Percentiles rank a stretch among this genome's conserved stretches.
phyloP scores from a whole-genome alignment of 2,113 vertebrate genomes.

The Hyperopisus bebe region DNA sequence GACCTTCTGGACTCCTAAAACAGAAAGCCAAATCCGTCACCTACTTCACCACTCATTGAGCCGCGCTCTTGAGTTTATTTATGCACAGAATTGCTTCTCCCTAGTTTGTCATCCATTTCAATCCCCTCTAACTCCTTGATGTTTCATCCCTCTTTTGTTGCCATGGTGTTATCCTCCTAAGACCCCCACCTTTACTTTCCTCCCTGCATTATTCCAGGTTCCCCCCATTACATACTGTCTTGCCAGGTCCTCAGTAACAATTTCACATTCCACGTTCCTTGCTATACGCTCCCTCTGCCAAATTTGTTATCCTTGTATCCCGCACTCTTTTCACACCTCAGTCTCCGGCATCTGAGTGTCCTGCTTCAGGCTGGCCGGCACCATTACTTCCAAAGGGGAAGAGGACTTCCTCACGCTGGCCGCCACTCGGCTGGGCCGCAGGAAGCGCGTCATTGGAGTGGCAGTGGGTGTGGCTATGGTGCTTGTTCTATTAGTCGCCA shows the following conservation, averaged over 20 bases:
- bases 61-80: not conserved
- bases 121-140: not conserved
- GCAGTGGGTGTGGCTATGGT: conserved; percentile 93
- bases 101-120: not conserved
- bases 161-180: not conserved
- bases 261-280: not conserved
- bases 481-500: conserved; percentile 83
- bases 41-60: not conserved
- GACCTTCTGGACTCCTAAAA: not conserved
- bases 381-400: conserved; percentile 86
- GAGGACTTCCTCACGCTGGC: conserved; percentile 92
- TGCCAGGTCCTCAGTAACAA: not conserved
- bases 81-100: not conserved
- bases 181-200: not conserved
- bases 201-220: not conserved
- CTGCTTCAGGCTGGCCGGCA: conserved; percentile 63
- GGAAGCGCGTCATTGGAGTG: conserved; percentile 84
- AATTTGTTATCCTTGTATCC: not conserved
- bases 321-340: conserved; percentile 31
- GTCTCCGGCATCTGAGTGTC: conserved; percentile 29
- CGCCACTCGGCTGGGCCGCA: conserved; percentile 81
- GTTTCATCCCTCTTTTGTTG: not conserved
- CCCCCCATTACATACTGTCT: not conserved
- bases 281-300: not conserved
- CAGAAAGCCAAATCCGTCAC: not conserved